Evolutionary conservation across 2,113 vertebrate genomes (phyloP).

Genomic region (Columba janthina): DNA sequence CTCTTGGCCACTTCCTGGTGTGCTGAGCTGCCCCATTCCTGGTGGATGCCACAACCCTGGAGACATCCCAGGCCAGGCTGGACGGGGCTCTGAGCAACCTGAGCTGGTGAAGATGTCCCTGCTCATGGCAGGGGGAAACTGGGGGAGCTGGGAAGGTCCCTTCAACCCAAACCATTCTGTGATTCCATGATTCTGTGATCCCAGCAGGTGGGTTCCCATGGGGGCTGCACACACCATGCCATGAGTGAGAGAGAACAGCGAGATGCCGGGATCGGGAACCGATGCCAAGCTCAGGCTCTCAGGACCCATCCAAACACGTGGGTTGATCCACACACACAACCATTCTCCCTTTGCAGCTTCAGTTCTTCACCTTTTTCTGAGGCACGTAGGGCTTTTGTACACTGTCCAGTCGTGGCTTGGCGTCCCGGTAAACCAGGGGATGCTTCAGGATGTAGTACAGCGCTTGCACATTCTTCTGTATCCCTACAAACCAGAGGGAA

Average conservation of each 20-base stretch:
- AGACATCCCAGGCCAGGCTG: too few species aligned
- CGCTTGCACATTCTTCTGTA: conserved; percentile 79
- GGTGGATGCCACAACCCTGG: too few species aligned
- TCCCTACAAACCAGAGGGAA: conserved; percentile 70
- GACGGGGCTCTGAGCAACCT: too few species aligned
- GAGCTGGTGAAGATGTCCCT: too few species aligned
- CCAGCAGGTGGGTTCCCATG: too few species aligned
- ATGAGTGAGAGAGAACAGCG: neutral
- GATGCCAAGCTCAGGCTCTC: neutral
- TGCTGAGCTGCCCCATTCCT: neutral
- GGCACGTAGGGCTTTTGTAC: conserved; percentile 70
- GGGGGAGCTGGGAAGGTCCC: too few species aligned
- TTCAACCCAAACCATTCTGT: too few species aligned
- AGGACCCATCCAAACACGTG: neutral
- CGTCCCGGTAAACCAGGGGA: conserved; percentile 71
- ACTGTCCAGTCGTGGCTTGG: conserved; percentile 69
- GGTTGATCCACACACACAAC: neutral
- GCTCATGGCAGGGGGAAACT: too few species aligned
- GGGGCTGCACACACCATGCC: neutral
- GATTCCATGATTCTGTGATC: too few species aligned
- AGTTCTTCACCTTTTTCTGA: conserved; percentile 69
- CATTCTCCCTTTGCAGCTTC: fast-evolving
- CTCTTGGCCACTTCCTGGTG: neutral
- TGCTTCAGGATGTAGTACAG: conserved; percentile 77
- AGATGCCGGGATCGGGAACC: neutral